A percentile compares a stretch with the other conserved stretches of the same genome.
phyloP scores from a whole-genome alignment of 92 coral and sea anemone genomes.

The Parazoanthus atlanticus region DNA sequence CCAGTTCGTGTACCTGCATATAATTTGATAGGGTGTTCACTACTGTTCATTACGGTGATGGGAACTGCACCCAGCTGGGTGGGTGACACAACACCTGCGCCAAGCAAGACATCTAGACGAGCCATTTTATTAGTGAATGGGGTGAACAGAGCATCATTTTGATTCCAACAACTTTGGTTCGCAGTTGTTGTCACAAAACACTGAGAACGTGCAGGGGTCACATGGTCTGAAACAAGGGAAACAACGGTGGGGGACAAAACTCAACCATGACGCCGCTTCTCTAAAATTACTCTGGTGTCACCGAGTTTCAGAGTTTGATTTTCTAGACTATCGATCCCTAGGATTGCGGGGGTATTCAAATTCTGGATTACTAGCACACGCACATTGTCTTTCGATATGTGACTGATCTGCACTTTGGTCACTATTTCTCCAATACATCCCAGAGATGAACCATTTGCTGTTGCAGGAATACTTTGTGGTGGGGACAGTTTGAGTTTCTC shows the following conservation, averaged over 20 bases:
- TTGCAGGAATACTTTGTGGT: not conserved
- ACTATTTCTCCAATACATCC: constrained; percentile 36
- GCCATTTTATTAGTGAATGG: constrained; percentile 34
- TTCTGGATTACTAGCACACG: constrained; percentile 40
- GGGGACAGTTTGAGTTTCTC: constrained; percentile 20
- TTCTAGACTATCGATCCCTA: constrained; percentile 43
- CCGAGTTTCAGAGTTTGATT: constrained; percentile 22
- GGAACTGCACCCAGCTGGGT: constrained; percentile 7
- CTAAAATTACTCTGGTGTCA: not conserved
- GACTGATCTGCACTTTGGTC: constrained; percentile 38
- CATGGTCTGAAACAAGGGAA: constrained; percentile 29
- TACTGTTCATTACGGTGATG: constrained; percentile 37
- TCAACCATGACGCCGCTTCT: constrained; percentile 30
- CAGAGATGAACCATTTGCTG: constrained; percentile 24
- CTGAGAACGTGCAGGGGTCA: constrained; percentile 35
- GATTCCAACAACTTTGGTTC: not conserved
- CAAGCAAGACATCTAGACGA: constrained; percentile 16
- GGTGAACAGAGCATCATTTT: constrained; percentile 14
- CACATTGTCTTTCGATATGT: constrained; percentile 29
- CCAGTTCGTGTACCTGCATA: constrained; percentile 56
- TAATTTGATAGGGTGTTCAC: constrained; percentile 46
- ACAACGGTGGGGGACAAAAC: constrained; percentile 23
- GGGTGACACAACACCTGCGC: constrained; percentile 19
- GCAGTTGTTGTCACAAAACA: constrained; percentile 35
- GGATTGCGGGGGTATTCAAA: constrained; percentile 40